A percentile compares a stretch with the other conserved stretches of the same genome.
phyloP scores from a whole-genome alignment of 2,797 vertebrate genomes.

The Enteromius afrohamiltoni region DNA sequence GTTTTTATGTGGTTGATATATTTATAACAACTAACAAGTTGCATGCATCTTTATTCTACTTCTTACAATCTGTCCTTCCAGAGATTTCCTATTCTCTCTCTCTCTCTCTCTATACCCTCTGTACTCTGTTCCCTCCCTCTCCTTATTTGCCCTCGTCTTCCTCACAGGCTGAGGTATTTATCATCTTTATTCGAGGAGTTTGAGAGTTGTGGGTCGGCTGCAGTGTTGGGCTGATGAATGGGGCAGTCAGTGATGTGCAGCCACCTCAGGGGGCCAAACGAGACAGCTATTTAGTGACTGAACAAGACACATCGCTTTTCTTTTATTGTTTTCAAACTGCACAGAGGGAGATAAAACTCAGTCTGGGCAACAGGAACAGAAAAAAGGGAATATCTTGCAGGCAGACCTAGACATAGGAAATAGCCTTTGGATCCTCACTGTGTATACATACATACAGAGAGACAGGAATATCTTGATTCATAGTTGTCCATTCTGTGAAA shows the following conservation, averaged over 20 bases:
- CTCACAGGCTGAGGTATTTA: constrained; percentile 69
- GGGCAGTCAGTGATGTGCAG: constrained; percentile 74
- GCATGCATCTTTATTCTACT: constrained; percentile 41
- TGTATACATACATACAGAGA: constrained; percentile 24
- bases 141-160: constrained; percentile 35
- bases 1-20: constrained; percentile 12
- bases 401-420: neutral
- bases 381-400: constrained; percentile 36
- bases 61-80: constrained; percentile 15
- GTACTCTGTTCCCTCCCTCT: constrained; percentile 61
- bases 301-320: constrained; percentile 82
- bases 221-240: constrained; percentile 75
- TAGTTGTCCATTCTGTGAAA: neutral
- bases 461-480: neutral
- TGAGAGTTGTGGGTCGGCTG: constrained; percentile 63
- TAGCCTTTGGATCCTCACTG: constrained; percentile 37
- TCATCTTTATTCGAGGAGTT: constrained; percentile 78
- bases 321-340: constrained; percentile 79
- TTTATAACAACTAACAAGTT: constrained; percentile 35
- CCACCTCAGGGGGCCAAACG: constrained; percentile 78
- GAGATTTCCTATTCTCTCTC: constrained; percentile 14
- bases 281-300: constrained; percentile 83
- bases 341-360: constrained; percentile 58
- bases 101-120: neutral
- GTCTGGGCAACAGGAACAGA: constrained; percentile 54